Evolutionary conservation across 2,113 vertebrate species (phyloP).

Genomic region (Spea bombifrons): DNA sequence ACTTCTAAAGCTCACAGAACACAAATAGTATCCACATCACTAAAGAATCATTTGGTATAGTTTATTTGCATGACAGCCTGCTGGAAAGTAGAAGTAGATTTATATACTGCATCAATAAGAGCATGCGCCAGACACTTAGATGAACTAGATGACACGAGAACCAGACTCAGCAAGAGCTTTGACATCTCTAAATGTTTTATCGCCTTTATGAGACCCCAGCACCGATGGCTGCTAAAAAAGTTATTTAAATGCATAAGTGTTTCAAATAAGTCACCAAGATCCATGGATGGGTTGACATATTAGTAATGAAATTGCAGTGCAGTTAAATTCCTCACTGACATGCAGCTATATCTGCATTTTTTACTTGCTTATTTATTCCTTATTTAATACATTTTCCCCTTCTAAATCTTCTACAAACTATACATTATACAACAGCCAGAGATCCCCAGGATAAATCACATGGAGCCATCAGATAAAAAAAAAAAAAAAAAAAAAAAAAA

Average conservation of each 20-base stretch:
- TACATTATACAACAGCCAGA: slow-evolving; percentile 47
- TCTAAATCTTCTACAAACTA: slow-evolving; percentile 55
- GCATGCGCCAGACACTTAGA: background rate
- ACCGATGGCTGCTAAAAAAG: slow-evolving; percentile 57
- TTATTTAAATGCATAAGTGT: slow-evolving; percentile 68
- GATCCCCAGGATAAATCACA: background rate
- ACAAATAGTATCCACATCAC: no score
- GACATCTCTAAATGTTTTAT: slow-evolving; percentile 14
- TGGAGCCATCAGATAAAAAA: background rate
- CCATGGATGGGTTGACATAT: slow-evolving; percentile 58
- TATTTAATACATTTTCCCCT: slow-evolving; percentile 52
- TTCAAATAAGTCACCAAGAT: slow-evolving; percentile 60
- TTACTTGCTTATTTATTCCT: slow-evolving; percentile 3
- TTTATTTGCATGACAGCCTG: background rate
- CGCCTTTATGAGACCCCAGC: slow-evolving; percentile 2
- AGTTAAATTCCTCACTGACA: slow-evolving; percentile 57
- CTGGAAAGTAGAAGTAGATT: background rate
- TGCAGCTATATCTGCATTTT: slow-evolving; percentile 34
- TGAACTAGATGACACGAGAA: background rate
- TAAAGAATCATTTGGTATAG: no score
- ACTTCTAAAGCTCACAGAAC: no score
- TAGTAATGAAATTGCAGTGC: slow-evolving; percentile 58
- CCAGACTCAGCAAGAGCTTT: background rate
- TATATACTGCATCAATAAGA: background rate
- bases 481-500: no score